These are phyloP conservation scores for Percopsis transmontana DNA, from an alignment of 2,113 vertebrate genomes.

Conservation along the genomic window DNA sequence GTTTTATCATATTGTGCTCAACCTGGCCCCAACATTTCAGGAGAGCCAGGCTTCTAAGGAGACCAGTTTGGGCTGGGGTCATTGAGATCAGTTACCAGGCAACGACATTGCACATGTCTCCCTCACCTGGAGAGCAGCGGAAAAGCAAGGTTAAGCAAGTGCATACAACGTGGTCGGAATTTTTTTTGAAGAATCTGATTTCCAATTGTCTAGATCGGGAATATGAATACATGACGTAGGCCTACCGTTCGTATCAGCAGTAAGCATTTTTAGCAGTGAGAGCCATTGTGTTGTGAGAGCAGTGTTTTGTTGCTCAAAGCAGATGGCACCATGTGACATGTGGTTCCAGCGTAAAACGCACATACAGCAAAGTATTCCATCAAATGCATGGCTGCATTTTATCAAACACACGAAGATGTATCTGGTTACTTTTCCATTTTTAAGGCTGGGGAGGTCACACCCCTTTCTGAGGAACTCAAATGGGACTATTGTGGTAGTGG, in stretches of 20 bases:
- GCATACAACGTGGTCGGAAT: constrained; percentile 58
- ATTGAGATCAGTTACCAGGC: constrained; percentile 71
- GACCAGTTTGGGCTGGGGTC: constrained; percentile 69
- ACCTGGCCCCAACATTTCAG: constrained; percentile 26
- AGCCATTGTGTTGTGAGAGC: constrained; percentile 22
- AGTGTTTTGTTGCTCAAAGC: constrained; percentile 20
- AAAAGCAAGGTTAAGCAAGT: constrained; percentile 81
- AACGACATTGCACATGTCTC: constrained; percentile 73
- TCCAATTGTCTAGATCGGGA: too few relatives aligned
- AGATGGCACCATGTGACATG: constrained; percentile 31
- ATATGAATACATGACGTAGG: too few relatives aligned
- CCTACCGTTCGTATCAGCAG: constrained; percentile 25
- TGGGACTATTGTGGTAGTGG: constrained; percentile 57
- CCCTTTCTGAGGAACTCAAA: constrained; percentile 69
- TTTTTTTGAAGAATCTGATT: constrained; percentile 32
- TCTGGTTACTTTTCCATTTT: constrained; percentile 71
- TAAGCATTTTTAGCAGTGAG: neutral
- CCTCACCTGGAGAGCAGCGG: constrained; percentile 72
- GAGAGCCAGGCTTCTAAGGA: constrained; percentile 54
- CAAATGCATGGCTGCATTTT: constrained; percentile 59
- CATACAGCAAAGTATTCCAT: constrained; percentile 38
- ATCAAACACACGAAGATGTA: constrained; percentile 69
- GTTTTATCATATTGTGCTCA: constrained; percentile 14
- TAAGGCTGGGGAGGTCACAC: constrained; percentile 70
- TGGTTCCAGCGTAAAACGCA: constrained; percentile 42